phyloP scores from a whole-genome alignment of 2,113 vertebrate genomes.

The Pionites leucogaster region DNA sequence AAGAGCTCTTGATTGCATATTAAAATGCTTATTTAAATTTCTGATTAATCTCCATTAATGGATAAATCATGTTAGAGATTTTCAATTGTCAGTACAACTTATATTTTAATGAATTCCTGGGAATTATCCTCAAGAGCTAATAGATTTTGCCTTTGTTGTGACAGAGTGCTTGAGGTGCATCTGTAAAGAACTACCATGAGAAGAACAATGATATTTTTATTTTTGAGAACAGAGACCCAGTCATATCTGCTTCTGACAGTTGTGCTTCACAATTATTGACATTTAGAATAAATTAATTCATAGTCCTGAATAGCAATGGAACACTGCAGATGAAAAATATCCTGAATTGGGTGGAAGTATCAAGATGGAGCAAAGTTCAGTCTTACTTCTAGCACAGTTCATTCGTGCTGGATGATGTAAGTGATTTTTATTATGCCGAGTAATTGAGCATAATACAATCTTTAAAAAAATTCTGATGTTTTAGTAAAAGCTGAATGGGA shows the following conservation, averaged over 20 bases:
- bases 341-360: neutral
- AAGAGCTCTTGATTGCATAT: neutral
- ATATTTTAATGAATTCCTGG: neutral
- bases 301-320: neutral
- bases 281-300: neutral
- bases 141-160: neutral
- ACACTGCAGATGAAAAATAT: neutral
- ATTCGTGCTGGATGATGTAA: neutral
- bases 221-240: neutral
- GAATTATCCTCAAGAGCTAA: neutral
- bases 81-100: neutral
- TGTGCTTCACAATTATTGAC: neutral
- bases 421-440: neutral
- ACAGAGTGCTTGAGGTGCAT: neutral
- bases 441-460: neutral
- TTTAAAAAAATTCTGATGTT: neutral
- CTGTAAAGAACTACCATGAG: neutral
- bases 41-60: neutral
- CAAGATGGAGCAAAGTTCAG: neutral
- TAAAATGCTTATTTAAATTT: conserved; percentile 26
- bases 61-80: conserved; percentile 24
- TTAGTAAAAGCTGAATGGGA: neutral
- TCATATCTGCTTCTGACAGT: neutral
- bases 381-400: neutral
- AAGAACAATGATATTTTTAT: neutral